Conservation (phyloP, 2,113 vertebrate genomes). For the Mustela lutreola region DNA sequence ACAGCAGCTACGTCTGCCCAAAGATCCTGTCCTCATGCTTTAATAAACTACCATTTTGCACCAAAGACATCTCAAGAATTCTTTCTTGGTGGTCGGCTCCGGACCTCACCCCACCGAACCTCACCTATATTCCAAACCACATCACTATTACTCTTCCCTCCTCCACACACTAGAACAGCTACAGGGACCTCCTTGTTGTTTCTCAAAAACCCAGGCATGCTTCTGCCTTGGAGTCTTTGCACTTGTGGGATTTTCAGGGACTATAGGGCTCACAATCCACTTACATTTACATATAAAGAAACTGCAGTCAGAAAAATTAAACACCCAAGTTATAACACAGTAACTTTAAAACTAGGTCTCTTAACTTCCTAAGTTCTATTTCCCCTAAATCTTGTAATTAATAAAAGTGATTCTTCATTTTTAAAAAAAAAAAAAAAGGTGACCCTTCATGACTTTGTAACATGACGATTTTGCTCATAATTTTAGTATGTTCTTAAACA, state of each 20-base stretch:
- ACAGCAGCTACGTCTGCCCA: neutral
- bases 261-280: neutral
- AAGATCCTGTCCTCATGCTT: neutral
- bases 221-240: neutral
- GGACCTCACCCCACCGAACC: neutral
- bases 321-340: neutral
- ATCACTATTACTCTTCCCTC: neutral
- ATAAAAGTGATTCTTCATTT: conserved; percentile 4
- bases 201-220: neutral
- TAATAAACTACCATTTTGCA: neutral
- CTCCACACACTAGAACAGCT: neutral
- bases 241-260: neutral
- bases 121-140: neutral
- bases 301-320: neutral
- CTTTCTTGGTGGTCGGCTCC: neutral
- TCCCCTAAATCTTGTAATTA: neutral
- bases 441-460: neutral
- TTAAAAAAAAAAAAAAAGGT: too few relatives aligned
- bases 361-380: neutral
- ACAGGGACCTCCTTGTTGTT: neutral
- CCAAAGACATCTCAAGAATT: neutral
- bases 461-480: neutral
- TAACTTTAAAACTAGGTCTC: neutral
- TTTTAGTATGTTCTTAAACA: neutral
- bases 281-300: neutral